Evolutionary conservation across 2,888 invertebrate genomes (phyloP), one percentile per base, ranked within the genome.

Genomic region (Nomada flava): DNA sequence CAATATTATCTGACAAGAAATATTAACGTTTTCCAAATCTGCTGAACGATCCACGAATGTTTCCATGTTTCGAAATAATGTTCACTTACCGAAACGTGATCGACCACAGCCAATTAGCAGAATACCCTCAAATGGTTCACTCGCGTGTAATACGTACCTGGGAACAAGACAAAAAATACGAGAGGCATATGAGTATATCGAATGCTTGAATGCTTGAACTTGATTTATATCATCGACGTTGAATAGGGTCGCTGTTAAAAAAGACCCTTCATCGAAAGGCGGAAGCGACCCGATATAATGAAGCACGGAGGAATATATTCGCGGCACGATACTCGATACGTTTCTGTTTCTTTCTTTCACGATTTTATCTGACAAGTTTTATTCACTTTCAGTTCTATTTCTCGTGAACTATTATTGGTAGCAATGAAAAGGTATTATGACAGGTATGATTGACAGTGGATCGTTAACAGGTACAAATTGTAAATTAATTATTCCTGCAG

Each of bases 11-110:
- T 36, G 47, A 47, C 47, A 15, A 47, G 47, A 15, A 47, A 47
- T 15, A 47, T 3, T 13, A 47, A 13, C 47, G 47, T 47, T 47
- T 13, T 15, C 15, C 15, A 3, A 11, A 15, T 47, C 13, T 1
- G 47, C 47, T 13, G 13, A 47, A 15, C 47, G 15, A 47, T 29
- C 29, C 26, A 20, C 10, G 70, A 59, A 72, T 74, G 73, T 75
- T 70, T 67, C n/a, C 64, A 68, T 62, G 26, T 1, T 52, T 44
- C n/a, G 50, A 10, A 57, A 62, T 60, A 71, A 71, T 74, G 59
- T 82, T 85, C 85, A 87, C 87, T 87, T 63, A 87, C 87, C 79
- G 72, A 76, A 77, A 55, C 74, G 78, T 76, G 67, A 55, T 60
- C 65, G 26, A 4, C 42, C 47, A 67, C 53, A 64, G 72, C 69